phyloP scores from a whole-genome alignment of 2,113 vertebrate genomes.

The Corythoichthys haematopterus region DNA sequence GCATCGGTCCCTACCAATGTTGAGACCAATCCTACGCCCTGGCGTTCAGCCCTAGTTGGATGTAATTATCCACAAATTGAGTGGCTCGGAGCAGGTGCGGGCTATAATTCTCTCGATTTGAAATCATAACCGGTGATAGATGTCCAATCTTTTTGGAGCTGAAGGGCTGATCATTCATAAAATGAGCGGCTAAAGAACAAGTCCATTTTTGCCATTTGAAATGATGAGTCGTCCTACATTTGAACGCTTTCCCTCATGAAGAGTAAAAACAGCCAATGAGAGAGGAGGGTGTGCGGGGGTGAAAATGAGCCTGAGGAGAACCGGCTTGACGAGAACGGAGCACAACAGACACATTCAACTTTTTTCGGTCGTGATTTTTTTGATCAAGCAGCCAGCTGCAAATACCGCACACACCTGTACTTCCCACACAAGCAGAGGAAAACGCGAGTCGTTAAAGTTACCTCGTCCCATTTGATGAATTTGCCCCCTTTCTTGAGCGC shows the following conservation, averaged over 20 bases:
- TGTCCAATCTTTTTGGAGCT: no score
- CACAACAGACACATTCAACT: constrained; percentile 33
- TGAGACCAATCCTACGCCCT: no score
- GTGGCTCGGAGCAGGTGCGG: no score
- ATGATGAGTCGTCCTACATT: background rate
- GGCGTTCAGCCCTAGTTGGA: no score
- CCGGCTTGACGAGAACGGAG: constrained; percentile 54
- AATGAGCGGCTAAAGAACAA: background rate
- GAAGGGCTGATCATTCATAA: no score
- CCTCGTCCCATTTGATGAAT: constrained; percentile 93
- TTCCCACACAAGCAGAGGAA: background rate
- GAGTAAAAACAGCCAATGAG: background rate
- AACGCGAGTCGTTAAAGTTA: constrained; percentile 39
- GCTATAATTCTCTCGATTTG: no score
- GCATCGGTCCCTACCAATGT: no score
- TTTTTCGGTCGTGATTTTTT: no score
- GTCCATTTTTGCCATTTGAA: background rate
- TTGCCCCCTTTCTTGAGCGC: constrained; percentile 79
- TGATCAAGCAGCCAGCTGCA: background rate
- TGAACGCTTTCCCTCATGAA: background rate
- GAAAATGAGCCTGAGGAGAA: constrained; percentile 41
- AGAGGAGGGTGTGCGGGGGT: background rate
- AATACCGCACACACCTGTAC: constrained; percentile 33
- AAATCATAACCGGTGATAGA: no score
- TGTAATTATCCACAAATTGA: no score